Evolutionary conservation across 2,888 invertebrate genomes (phyloP), one percentile per base, ranked within the genome.

Genomic region (Microctonus hyperodae): DNA sequence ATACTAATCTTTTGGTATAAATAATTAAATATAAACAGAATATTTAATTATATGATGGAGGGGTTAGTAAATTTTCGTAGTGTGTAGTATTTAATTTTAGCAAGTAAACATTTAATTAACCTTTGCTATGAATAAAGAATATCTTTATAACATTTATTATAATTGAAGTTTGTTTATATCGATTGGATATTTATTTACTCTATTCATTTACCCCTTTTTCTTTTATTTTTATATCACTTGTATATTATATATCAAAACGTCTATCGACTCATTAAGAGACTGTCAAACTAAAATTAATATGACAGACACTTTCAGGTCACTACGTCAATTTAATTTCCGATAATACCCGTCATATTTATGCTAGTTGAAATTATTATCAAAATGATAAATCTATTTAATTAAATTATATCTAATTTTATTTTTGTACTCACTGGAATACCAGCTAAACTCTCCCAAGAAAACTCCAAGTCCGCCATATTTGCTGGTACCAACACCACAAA

Each of bases 401-500:
- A 28, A 28, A 28, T 5, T 5, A 28, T 28, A 28, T 5, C 28
- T 28, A 28, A 55, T 58, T 35, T 63, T 33, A 13, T n/a, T 67
- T 69, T 56, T 23, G 31, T 73, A 86, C 90, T 88, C 85, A 94
- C 94, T 86, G 92, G 91, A 84, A 88, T 86, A 74, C 89, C 88
- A 50, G 90, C 89, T 58, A 93, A 86, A 74, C 92, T 91, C 81
- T 93, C 92, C 95, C 95, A 95, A 79, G 92, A 92, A 85, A 95
- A 95, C 85, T 92, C 91, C 75, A 95, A 86, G 81, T 93, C 91
- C 23, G 91, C 89, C 71, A 94, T 90, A 78, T 92, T 90, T 2
- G 92, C 90, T 22, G 91, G 91, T 55, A 95, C 91, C 2, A 92
- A 92, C 31, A 95, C 91, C 73, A 90, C 89, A 85, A 94, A 95